These are phyloP conservation scores for Drosophila vallismaia DNA, from an alignment of 2,888 invertebrate species.

Conservation along the genomic window DNA sequence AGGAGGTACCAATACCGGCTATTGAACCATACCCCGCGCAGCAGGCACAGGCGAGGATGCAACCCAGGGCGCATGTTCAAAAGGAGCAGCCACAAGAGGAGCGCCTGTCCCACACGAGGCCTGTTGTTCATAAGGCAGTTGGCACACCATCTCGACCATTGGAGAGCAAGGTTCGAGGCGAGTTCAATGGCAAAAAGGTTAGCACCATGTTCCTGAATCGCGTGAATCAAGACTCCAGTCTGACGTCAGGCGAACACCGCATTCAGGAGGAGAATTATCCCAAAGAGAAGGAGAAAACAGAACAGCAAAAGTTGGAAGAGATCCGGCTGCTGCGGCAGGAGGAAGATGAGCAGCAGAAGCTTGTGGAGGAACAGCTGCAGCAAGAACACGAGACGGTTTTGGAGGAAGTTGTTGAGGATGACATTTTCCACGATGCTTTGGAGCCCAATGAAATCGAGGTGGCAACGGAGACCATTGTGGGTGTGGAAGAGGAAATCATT, in stretches of 20 bases:
- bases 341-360: slow-evolving; percentile 20
- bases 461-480: slow-evolving; percentile 69
- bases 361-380: slow-evolving; percentile 11
- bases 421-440: slow-evolving; percentile 42
- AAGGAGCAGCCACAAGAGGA: slow-evolving; percentile 11
- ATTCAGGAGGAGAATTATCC: slow-evolving; percentile 10
- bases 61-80: background rate
- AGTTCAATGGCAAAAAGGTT: slow-evolving; percentile 66
- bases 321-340: background rate
- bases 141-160: slow-evolving; percentile 4
- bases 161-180: slow-evolving; percentile 49
- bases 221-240: slow-evolving; percentile 58
- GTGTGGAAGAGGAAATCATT: slow-evolving; percentile 60
- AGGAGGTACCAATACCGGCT: slow-evolving; percentile 4
- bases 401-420: slow-evolving; percentile 30
- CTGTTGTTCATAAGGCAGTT: slow-evolving; percentile 28
- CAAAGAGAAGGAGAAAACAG: background rate
- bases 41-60: slow-evolving; percentile 1
- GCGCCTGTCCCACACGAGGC: background rate
- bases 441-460: slow-evolving; percentile 49
- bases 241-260: slow-evolving; percentile 20
- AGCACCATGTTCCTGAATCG: slow-evolving; percentile 66
- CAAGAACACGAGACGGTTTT: slow-evolving; percentile 14
- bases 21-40: background rate
- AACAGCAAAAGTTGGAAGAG: background rate